Percentiles rank a stretch among this genome's conserved stretches.
These are phyloP conservation scores for Pangasius sanitwongsei DNA, from an alignment of 2,797 vertebrate genomes.

Conservation along the genomic window DNA sequence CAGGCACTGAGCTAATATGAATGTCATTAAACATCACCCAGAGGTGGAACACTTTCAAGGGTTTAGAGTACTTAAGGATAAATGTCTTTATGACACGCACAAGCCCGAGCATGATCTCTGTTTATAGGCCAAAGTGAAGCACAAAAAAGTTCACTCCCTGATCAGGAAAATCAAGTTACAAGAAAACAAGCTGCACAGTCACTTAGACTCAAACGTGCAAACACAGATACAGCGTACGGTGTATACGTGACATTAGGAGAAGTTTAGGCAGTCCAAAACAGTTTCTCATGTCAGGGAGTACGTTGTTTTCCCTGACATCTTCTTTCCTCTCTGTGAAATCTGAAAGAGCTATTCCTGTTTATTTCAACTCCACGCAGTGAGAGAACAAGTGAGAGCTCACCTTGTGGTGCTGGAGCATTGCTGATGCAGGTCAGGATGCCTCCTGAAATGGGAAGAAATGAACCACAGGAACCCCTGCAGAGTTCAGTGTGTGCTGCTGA, in stretches of 20 bases:
- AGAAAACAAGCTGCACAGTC: not conserved
- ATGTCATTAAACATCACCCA: conserved; percentile 39
- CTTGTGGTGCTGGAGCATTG: conserved; percentile 39
- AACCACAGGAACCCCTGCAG: conserved; percentile 39
- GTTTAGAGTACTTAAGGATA: conserved; percentile 22
- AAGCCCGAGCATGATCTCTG: not conserved
- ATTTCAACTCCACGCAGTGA: conserved; percentile 15
- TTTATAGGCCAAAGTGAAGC: not conserved
- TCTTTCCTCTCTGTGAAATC: conserved; percentile 18
- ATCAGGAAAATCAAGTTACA: not conserved
- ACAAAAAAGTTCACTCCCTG: not conserved
- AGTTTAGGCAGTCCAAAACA: conserved; percentile 26
- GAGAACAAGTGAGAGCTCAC: conserved; percentile 30
- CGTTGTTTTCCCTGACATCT: not conserved
- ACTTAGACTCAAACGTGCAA: conserved; percentile 24
- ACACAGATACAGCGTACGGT: conserved; percentile 3
- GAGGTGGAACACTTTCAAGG: conserved; percentile 20
- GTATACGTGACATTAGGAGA: conserved; percentile 15
- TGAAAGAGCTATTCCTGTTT: conserved; percentile 5
- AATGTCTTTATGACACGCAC: conserved; percentile 28
- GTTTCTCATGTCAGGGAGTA: conserved; percentile 24
- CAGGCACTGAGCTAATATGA: conserved; percentile 29
- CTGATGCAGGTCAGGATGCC: conserved; percentile 48
- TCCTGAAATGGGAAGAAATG: conserved; percentile 49
- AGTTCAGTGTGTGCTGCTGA: conserved; percentile 51